Base-by-base conservation (phyloP, 2,113 vertebrate species). In the Pleuronectes platessa region DNA sequence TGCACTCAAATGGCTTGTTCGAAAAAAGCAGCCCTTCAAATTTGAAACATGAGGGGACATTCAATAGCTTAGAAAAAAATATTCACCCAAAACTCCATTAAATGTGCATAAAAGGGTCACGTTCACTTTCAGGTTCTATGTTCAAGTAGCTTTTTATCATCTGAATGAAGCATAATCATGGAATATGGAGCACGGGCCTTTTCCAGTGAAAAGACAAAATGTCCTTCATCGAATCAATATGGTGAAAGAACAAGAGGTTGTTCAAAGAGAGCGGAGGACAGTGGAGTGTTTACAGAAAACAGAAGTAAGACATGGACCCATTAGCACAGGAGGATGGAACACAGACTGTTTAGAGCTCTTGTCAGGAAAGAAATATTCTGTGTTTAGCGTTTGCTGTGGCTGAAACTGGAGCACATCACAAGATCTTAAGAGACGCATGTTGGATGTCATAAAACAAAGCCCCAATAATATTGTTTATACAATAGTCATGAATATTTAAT, bases 311-410 rank as follows among this genome's bases (percentile, higher is more conserved):
- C 1, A 0, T 5, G 59, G 26, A 61, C 58, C 61, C 74, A 80
- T 88, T 59, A 82, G 31, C 23, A 11, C 0, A 14, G 47, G n/a
- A 76, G 40, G 61, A 75, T 15, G 5, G 17, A 84, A 56, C 51
- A 15, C 74, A 77, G 72, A 26, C 18, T 81, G 77, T 84, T 85
- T 79, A 72, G 42, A 78, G 20, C 18, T 67, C 54, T 17, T 70
- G 76, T 82, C 78, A 70, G 60, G 21, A 70, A 71, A 76, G 70
- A 87, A 1, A 23, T 67, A 75, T 40, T 45, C 4, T 2, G 7
- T 78, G 70, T 71, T 83, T 78, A 67, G 11, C 1, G 0, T 54
- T 73, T 37, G 23, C 31, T 40, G 23, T 18, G 45, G 45, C 24
- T 45, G 4, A 40, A 13, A 58, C 58, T 64, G 58, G 60, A 83